Evolutionary conservation across 2,888 invertebrate genomes (phyloP).

Genomic region (Campaea margaritaria): DNA sequence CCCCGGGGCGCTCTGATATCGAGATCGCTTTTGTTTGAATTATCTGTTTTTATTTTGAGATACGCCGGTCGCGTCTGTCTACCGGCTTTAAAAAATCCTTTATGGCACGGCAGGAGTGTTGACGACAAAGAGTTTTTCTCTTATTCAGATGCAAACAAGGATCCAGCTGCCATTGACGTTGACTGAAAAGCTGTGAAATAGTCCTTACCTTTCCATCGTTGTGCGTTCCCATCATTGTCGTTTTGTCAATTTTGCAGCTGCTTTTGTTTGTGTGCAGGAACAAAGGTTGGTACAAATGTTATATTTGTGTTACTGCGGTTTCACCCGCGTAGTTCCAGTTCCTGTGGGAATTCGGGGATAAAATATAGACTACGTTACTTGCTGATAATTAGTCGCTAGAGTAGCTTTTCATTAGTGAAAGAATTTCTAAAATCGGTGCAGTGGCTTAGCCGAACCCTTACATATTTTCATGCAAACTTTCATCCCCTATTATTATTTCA

Average conservation of each 20-base stretch:
- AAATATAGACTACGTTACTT: too few species aligned
- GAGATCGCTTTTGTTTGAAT: constrained; percentile 43
- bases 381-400: too few species aligned
- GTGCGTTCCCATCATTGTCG: constrained; percentile 14
- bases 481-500: too few species aligned
- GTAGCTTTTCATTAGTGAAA: too few species aligned
- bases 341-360: too few species aligned
- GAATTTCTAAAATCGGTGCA: too few species aligned
- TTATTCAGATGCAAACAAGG: constrained; percentile 55
- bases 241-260: constrained; percentile 7
- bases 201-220: constrained; percentile 17
- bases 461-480: too few species aligned
- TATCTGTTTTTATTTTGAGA: constrained; percentile 46
- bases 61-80: constrained; percentile 22
- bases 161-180: constrained; percentile 43
- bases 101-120: constrained; percentile 34
- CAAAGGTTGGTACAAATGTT: neutral
- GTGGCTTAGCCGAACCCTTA: too few species aligned
- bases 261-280: constrained; percentile 4
- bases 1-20: constrained; percentile 26
- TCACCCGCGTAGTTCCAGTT: too few species aligned
- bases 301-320: too few species aligned
- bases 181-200: constrained; percentile 33
- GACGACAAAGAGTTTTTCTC: constrained; percentile 49
- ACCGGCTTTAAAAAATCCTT: constrained; percentile 35